phyloP scores from a whole-genome alignment of 1,140 invertebrate genomes.

The Solen grandis region DNA sequence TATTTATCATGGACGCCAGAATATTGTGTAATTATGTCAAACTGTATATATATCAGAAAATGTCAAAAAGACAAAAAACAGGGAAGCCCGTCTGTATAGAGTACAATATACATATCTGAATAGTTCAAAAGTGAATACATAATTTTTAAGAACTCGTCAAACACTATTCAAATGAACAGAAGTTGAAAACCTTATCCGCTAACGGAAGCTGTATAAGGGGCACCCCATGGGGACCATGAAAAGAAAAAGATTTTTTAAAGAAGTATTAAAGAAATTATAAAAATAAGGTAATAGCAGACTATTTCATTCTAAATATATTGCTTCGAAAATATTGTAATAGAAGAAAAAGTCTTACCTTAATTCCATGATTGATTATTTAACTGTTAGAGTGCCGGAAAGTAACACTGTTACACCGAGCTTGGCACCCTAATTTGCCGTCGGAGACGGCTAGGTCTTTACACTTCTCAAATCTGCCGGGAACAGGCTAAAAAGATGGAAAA shows the following conservation, averaged over 20 bases:
- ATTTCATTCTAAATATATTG: not conserved
- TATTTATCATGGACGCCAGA: too few species aligned
- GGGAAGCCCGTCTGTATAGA: too few species aligned
- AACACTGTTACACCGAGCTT: too few species aligned
- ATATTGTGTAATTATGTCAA: too few species aligned
- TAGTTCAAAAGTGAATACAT: too few species aligned
- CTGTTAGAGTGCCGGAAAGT: too few species aligned
- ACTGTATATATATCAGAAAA: too few species aligned
- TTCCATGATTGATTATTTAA: conserved; percentile 42
- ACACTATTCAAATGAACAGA: too few species aligned
- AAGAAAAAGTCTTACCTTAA: conserved; percentile 26
- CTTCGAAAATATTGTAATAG: not conserved
- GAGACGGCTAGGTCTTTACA: not conserved
- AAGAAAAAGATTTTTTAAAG: not conserved
- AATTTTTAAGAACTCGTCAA: too few species aligned
- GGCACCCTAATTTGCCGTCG: conserved; percentile 5
- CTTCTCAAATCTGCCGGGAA: not conserved
- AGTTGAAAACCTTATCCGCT: too few species aligned
- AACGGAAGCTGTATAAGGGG: conserved; percentile 31
- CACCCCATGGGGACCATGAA: conserved; percentile 21
- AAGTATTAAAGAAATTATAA: not conserved
- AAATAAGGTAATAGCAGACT: not conserved
- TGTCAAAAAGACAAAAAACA: too few species aligned
- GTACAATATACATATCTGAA: too few species aligned
- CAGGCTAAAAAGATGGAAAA: not conserved